These are phyloP conservation scores for Pantherophis guttatus DNA, from an alignment of 2,113 vertebrate genomes.

Conservation along the genomic window DNA sequence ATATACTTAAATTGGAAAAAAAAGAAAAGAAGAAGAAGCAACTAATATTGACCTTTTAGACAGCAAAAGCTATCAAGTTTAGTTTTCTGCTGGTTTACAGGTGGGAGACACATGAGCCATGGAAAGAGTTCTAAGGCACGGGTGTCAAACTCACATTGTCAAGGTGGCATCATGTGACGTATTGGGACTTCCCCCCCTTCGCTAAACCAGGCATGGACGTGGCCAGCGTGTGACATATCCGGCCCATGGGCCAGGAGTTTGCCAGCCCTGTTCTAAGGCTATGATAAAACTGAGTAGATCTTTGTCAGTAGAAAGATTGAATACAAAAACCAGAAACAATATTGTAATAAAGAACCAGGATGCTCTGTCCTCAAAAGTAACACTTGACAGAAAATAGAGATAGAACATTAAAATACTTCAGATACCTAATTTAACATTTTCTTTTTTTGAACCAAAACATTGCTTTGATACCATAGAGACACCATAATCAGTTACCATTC, in stretches of 20 bases:
- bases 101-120: neutral
- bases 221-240: too few species aligned
- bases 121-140: neutral
- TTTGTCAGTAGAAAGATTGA: neutral
- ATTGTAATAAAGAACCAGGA: neutral
- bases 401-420: neutral
- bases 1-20: neutral
- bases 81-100: neutral
- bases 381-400: neutral
- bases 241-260: too few species aligned
- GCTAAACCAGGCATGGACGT: too few species aligned
- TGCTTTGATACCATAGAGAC: neutral
- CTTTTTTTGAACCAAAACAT: constrained; percentile 28
- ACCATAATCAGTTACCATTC: neutral
- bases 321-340: neutral
- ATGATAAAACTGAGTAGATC: neutral
- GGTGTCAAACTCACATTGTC: too few species aligned
- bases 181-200: too few species aligned
- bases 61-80: neutral
- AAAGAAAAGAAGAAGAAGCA: neutral
- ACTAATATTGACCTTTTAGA: neutral
- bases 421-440: neutral
- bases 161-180: too few species aligned
- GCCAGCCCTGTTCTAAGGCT: neutral
- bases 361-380: neutral